Evolutionary conservation across 2,113 vertebrate species (phyloP).

Genomic region (rat (Rattus norvegicus)): DNA sequence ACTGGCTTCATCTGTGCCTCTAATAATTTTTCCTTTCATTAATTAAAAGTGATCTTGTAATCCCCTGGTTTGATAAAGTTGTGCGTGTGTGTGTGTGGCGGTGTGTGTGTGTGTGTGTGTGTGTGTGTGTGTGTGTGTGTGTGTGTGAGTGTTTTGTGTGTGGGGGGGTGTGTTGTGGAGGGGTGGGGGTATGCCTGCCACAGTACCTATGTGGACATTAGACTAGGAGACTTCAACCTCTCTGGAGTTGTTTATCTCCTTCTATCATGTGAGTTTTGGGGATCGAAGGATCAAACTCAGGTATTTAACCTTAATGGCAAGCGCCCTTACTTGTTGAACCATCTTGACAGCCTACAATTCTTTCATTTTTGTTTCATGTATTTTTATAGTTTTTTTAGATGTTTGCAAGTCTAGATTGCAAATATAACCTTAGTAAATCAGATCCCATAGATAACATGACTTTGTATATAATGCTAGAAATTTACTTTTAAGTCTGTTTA

Average conservation of each 20-base stretch:
- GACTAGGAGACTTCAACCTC: neutral
- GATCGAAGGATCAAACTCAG: neutral
- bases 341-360: neutral
- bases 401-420: neutral
- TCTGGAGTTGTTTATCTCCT: neutral
- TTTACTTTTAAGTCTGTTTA: neutral
- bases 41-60: neutral
- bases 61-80: neutral
- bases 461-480: neutral
- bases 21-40: neutral
- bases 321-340: neutral
- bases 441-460: neutral
- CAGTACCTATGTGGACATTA: neutral
- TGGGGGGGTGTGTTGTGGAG: neutral
- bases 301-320: neutral
- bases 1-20: neutral
- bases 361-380: neutral
- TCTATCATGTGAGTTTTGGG: neutral
- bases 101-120: neutral
- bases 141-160: no score
- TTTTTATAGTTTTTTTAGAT: neutral
- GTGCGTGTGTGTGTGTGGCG: neutral
- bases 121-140: neutral
- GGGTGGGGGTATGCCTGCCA: neutral
- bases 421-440: neutral